A percentile compares a stretch with the other conserved stretches of the same genome.
phyloP scores from a whole-genome alignment of 2,797 vertebrate genomes.

The Phalloptychus januarius region DNA sequence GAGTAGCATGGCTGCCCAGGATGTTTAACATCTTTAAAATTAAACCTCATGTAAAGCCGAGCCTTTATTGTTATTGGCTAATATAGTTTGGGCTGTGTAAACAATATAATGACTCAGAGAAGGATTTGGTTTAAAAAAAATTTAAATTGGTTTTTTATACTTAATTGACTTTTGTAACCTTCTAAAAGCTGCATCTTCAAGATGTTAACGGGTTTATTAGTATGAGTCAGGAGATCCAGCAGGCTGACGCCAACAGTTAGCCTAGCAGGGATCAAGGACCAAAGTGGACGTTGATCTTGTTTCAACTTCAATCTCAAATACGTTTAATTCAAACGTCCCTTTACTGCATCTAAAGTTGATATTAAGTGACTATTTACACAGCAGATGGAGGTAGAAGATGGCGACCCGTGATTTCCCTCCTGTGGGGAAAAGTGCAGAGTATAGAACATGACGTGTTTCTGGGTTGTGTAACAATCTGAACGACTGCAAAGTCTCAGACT shows the following conservation, averaged over 20 bases:
- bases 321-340: not conserved
- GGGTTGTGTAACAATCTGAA: not conserved
- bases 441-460: not conserved
- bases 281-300: not conserved
- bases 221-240: not conserved
- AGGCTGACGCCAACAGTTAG: not conserved
- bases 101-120: not conserved
- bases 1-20: not conserved
- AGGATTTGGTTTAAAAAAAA: not conserved
- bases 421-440: not conserved
- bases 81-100: not conserved
- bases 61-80: not conserved
- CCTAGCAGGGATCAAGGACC: not conserved
- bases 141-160: not conserved
- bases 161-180: not conserved
- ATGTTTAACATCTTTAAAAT: not conserved
- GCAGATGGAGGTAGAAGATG: not conserved
- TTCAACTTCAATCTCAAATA: not conserved
- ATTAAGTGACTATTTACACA: not conserved
- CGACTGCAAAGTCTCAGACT: too few relatives aligned
- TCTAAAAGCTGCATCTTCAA: not conserved
- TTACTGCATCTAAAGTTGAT: not conserved
- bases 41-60: not conserved
- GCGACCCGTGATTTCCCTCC: not conserved
- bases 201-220: not conserved